These are phyloP conservation scores for Notothenia coriiceps DNA, from an alignment of 2,113 vertebrate species.

Conservation along the genomic window DNA sequence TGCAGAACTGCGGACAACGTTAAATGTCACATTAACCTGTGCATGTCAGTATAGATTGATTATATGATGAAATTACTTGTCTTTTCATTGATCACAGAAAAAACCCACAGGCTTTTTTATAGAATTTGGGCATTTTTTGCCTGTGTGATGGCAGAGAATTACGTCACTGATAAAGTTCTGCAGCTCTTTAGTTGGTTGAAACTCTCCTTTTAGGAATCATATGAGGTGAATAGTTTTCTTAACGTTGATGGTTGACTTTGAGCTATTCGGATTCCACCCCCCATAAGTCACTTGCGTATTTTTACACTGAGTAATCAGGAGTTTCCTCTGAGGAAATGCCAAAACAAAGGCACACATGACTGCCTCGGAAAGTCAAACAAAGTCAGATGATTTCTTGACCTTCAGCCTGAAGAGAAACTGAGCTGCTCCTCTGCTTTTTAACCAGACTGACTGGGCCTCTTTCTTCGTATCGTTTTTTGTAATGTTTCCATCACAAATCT, in stretches of 20 bases:
- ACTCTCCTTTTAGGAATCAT: background rate
- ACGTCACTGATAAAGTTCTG: background rate
- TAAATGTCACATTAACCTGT: background rate
- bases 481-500: slow-evolving; percentile 22
- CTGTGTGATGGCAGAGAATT: background rate
- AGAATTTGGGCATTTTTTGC: background rate
- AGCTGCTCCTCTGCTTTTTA: slow-evolving; percentile 10
- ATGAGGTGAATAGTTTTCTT: slow-evolving; percentile 1
- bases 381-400: slow-evolving; percentile 65
- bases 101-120: background rate
- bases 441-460: slow-evolving; percentile 38
- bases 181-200: background rate
- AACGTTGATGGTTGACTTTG: slow-evolving; percentile 27
- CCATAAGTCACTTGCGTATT: slow-evolving; percentile 52
- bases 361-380: slow-evolving; percentile 60
- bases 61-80: background rate
- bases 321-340: slow-evolving; percentile 58
- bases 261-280: slow-evolving; percentile 51
- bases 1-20: background rate
- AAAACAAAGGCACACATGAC: slow-evolving; percentile 64
- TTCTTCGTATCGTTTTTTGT: slow-evolving; percentile 7
- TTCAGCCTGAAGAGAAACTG: slow-evolving; percentile 41
- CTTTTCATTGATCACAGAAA: background rate
- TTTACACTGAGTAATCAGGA: slow-evolving; percentile 50
- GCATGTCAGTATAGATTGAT: background rate